Evolutionary conservation across 1,140 invertebrate species (phyloP), one percentile per base, ranked within the genome.

Genomic region (Lasioglossum albipes): DNA sequence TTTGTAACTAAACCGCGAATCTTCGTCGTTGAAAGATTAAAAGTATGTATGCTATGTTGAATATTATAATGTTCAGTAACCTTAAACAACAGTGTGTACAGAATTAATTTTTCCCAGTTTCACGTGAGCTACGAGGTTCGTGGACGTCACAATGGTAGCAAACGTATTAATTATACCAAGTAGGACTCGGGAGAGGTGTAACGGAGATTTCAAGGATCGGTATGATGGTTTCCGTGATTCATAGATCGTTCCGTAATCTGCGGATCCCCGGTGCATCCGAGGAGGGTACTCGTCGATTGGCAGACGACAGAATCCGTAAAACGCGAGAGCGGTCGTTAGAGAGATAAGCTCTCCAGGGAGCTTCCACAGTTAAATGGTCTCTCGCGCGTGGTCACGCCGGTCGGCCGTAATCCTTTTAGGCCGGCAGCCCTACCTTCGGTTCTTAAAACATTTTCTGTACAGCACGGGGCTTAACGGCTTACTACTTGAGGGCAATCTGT

Each of bases 361-460:
- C 82, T 71, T 75, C 83, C 36, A 75, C 64, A 42, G 52, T 85
- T 85, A 72, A 84, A 85, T 57, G 62, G 61, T 66, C 62, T 54
- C 62, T 42, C 75, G 70, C 85, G 76, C 75, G 71, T 85, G 75
- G 71, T 81, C 76, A 54, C 65, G 66, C 81, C 45, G 75, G 13
- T 68, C 61, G 22, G 57, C 59, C 49, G 22, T 86, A 87, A 87
- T 87, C 84, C 85, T 81, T 87, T 87, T 87, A 87, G 82, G 61
- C 76, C 18, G 64, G 45, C 73, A 69, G 57, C 71, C 84, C 73
- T 59, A 59, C 57, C 57, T 80, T 79, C 70, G 66, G 54, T 84
- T 86, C 78, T 87, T 84, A 86, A 87, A 87, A 87, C 84, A 84
- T 87, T 83, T 86, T 81, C 84, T 73, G 76, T 86, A 86, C 72